Base-by-base conservation (phyloP, 2,797 vertebrate genomes). In the Philypnodon macrostomus region DNA sequence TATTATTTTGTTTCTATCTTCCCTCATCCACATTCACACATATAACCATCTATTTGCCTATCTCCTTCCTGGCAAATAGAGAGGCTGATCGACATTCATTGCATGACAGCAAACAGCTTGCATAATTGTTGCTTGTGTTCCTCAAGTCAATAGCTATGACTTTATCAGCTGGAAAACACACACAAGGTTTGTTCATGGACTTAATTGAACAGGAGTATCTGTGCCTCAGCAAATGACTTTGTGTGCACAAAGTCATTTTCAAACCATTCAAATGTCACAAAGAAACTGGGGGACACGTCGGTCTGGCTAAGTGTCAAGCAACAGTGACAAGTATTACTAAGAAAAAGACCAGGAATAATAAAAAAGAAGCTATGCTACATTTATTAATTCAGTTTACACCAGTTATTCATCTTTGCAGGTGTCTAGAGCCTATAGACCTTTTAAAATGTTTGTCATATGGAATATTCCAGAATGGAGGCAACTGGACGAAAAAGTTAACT, bases 141-240 rank as follows among this genome's bases (percentile, higher is more conserved):
- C 73, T 80, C 77, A 72, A 83, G 79, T 84, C 83, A 86, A 87
- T 81, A 81, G 79, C 73, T 55, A 72, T 58, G 78, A 83, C 81
- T 85, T 84, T 86, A 87, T 87, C 82, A 80, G 80, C 62, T 75
- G 68, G 70, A 70, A 84, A 86, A 84, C 84, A 86, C 74, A 80
- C 79, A 80, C 64, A 68, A 62, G 50, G 76, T 76, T 84, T 80
- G 75, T 75, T 71, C 70, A 56, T 69, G 54, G 71, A 75, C 70
- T 83, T 87, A 85, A 88, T 84, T 87, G 80, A 88, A 85, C 75
- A 84, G 66, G 51, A 73, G 75, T 68, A 67, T 62, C 67, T 58
- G 60, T 66, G 78, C 60, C 70, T 16, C 24, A 40, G 73, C 60
- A 14, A n/a, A n/a, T n/a, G n/a, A n/a, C n/a, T n/a, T 77, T 62